These are phyloP conservation scores for Drosophila paracracens DNA, from an alignment of 2,888 invertebrate genomes.

Conservation along the genomic window DNA sequence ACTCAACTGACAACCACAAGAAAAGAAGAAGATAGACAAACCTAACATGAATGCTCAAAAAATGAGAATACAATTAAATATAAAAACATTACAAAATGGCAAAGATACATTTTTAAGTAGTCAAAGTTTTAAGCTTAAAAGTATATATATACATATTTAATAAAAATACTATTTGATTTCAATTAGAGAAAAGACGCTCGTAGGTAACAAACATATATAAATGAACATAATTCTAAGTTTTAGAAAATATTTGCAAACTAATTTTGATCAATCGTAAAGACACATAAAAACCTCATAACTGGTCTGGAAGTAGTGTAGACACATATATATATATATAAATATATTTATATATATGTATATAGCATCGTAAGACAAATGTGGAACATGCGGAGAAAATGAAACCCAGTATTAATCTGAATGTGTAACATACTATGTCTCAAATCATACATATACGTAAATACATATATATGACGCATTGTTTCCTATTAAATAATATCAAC, in stretches of 20 bases:
- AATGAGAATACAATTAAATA: slow-evolving; percentile 30
- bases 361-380: slow-evolving; percentile 53
- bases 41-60: slow-evolving; percentile 53
- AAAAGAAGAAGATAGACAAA: neutral
- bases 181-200: slow-evolving; percentile 55
- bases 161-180: slow-evolving; percentile 27
- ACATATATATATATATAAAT: slow-evolving; percentile 33
- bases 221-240: slow-evolving; percentile 34
- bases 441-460: slow-evolving; percentile 1
- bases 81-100: slow-evolving; percentile 18
- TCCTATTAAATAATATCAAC: slow-evolving; percentile 36
- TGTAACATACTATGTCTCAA: slow-evolving; percentile 31
- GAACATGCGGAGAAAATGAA: slow-evolving; percentile 39
- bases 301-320: slow-evolving; percentile 12
- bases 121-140: slow-evolving; percentile 40
- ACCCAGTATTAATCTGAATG: slow-evolving; percentile 62
- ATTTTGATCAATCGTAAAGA: slow-evolving; percentile 35
- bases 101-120: slow-evolving; percentile 51
- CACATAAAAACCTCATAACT: slow-evolving; percentile 18
- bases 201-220: slow-evolving; percentile 25
- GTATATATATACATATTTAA: slow-evolving; percentile 17
- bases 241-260: slow-evolving; percentile 31
- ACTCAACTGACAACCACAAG: slow-evolving; percentile 12
- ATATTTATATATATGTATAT: slow-evolving; percentile 11
- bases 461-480: slow-evolving; percentile 18